A percentile compares a stretch with the other conserved stretches of the same genome.
Conservation (phyloP, 2,113 vertebrate genomes). For the Notothenia coriiceps region DNA sequence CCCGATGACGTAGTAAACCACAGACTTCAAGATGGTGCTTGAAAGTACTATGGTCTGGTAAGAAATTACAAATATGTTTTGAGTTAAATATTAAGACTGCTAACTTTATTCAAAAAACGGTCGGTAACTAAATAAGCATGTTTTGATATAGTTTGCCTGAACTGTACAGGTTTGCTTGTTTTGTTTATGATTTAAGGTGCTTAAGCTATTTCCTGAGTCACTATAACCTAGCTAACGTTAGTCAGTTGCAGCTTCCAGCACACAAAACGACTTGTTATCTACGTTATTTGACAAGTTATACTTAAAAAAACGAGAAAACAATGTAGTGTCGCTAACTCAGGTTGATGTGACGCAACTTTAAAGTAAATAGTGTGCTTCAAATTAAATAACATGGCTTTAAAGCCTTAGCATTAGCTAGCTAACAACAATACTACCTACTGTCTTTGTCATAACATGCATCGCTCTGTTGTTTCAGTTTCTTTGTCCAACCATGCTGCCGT, state of each 20-base stretch:
- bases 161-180: neutral
- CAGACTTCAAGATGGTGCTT: constrained; percentile 87
- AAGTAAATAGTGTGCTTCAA: neutral
- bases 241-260: neutral
- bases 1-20: constrained; percentile 43
- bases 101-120: too few species aligned
- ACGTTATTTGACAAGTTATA: neutral
- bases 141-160: neutral
- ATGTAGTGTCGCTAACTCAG: neutral
- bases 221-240: constrained; percentile 38
- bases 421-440: constrained; percentile 20
- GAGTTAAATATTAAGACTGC: neutral
- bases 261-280: neutral
- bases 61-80: constrained; percentile 64
- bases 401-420: constrained; percentile 43
- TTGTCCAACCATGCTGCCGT: neutral
- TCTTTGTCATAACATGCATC: neutral
- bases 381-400: neutral
- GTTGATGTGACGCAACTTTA: rapidly evolving
- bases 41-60: constrained; percentile 96
- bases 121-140: rapidly evolving
- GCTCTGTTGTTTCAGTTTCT: neutral
- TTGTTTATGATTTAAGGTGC: neutral
- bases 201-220: constrained; percentile 67
- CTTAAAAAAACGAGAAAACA: rapidly evolving